A percentile compares a stretch with the other conserved stretches of the same genome.
Evolutionary conservation across 2,113 vertebrate species (phyloP).

Genomic region (Microcebus griseorufus): DNA sequence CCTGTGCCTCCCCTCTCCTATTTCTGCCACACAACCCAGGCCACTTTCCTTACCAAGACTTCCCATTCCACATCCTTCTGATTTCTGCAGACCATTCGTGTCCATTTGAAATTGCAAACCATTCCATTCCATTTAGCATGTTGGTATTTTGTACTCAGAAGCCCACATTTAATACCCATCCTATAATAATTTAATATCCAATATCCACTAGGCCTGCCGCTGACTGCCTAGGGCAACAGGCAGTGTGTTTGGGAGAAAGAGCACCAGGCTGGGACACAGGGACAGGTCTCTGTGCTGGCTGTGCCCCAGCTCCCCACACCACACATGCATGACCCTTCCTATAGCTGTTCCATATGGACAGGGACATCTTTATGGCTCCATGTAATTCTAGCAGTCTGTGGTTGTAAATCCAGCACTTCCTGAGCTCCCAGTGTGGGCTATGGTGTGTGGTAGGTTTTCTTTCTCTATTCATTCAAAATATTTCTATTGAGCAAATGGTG

Average conservation of each 20-base stretch:
- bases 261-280: neutral
- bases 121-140: no score
- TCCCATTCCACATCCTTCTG: neutral
- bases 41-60: neutral
- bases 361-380: neutral
- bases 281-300: neutral
- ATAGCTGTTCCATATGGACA: neutral
- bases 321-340: no score
- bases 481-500: neutral
- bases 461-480: neutral
- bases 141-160: neutral
- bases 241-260: neutral
- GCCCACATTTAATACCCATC: neutral
- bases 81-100: no score
- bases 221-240: neutral
- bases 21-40: neutral
- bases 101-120: neutral
- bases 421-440: neutral
- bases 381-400: neutral
- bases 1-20: neutral
- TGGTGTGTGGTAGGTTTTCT: neutral
- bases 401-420: neutral
- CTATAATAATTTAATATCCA: neutral
- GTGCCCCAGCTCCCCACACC: neutral
- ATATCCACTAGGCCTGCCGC: neutral